These are phyloP conservation scores for Gortyna flavago DNA, from an alignment of 2,888 invertebrate genomes.

Conservation along the genomic window DNA sequence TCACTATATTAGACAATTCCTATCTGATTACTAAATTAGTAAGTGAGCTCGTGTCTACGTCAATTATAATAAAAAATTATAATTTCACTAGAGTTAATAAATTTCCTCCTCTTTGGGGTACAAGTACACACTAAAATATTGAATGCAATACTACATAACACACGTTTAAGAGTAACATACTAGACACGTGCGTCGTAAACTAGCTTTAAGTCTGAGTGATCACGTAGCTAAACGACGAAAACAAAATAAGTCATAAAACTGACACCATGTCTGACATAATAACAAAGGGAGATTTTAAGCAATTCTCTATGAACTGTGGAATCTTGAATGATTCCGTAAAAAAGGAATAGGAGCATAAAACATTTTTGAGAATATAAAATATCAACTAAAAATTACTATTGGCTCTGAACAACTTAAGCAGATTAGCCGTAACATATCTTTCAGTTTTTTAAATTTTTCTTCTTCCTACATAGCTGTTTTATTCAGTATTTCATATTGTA, in stretches of 20 bases:
- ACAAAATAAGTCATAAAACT: constrained; percentile 50
- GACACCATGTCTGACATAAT: constrained; percentile 55
- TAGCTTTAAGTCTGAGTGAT: constrained; percentile 16
- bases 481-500: not conserved
- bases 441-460: not conserved
- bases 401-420: not conserved
- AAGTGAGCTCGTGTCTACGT: constrained; percentile 28
- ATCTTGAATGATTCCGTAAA: constrained; percentile 34
- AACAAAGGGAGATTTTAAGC: constrained; percentile 15
- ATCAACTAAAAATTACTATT: no score
- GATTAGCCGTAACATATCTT: not conserved
- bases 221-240: constrained; percentile 17
- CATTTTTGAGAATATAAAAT: not conserved
- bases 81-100: not conserved
- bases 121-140: constrained; percentile 3
- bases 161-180: constrained; percentile 11
- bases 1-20: constrained; percentile 63
- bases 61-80: constrained; percentile 5
- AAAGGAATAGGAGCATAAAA: constrained; percentile 15
- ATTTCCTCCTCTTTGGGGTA: constrained; percentile 1
- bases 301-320: constrained; percentile 42
- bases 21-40: constrained; percentile 56
- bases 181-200: constrained; percentile 33
- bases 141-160: not conserved
- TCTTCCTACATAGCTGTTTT: no score